Base-by-base conservation (phyloP, 2,797 vertebrate genomes). In the Acanthurus lineatus region DNA sequence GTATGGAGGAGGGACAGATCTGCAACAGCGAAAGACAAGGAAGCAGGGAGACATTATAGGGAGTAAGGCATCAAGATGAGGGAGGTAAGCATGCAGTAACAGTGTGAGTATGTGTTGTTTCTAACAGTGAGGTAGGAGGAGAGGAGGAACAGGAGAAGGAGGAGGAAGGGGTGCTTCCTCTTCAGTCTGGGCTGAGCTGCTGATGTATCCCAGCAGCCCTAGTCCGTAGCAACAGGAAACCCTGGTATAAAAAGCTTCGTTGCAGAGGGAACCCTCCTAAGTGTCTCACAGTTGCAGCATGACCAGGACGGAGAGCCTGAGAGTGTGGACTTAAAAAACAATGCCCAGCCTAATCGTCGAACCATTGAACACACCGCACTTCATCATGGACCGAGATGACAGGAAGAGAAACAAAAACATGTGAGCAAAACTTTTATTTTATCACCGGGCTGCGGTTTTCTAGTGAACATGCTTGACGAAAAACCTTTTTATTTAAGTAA, bases 341-440 rank as follows among this genome's bases (percentile, higher is more conserved):
- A 94, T 94, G 91, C 77, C 80, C 83, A 93, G 91, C 89, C 84
- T 92, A 89, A 91, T 60, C 58, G 51, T 38, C 73, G 82, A 83
- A 60, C 81, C 90, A 53, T 84, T 69, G 86, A 81, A 87, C 89
- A 79, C 89, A 70, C 82, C 92, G 42, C 79, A 69, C 83, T 89
- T 92, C 90, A 91, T 85, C 88, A 95, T 95, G 94, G 94, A 95
- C 80, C 83, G 85, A 81, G 93, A 93, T 79, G 94, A 95, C 91
- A 90, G 78, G 84, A 91, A 71, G 79, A 93, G 88, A 87, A 95
- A 94, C 91, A 93, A 90, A 83, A 95, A 91, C 91, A 91, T 95
- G 95, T 95, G 91, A 95, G 94, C 95, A 57, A 62, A 83, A 53
- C 66, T 49, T 77, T 49, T 16, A 38, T 42, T 74, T 38, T 44